Percentiles rank a stretch among this genome's conserved stretches.
phyloP scores from a whole-genome alignment of 2,888 invertebrate species.

The Hyppa rectilinea region DNA sequence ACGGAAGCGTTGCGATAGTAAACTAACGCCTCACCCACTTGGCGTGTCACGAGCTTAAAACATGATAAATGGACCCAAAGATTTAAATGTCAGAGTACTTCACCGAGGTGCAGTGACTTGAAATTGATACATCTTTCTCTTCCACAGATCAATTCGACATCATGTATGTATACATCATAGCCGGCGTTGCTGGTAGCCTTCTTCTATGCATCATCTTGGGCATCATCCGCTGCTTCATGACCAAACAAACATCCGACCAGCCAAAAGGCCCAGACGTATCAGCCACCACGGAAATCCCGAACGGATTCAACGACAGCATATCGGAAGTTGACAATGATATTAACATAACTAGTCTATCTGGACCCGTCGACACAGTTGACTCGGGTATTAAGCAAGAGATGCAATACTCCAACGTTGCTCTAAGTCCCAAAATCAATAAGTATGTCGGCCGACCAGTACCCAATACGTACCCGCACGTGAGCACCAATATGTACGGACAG shows the following conservation, averaged over 20 bases:
- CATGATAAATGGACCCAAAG: conserved; percentile 9
- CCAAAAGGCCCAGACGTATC: conserved; percentile 93
- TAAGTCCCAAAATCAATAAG: conserved; percentile 88
- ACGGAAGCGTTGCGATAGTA: background rate
- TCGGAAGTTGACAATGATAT: conserved; percentile 96
- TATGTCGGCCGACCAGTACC: conserved; percentile 88
- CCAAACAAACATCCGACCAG: conserved; percentile 91
- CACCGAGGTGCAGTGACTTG: background rate
- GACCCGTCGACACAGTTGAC: conserved; percentile 91
- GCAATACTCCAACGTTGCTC: conserved; percentile 85
- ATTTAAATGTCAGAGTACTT: conserved; percentile 6
- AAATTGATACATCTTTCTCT: conserved; percentile 32
- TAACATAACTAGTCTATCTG: conserved; percentile 92
- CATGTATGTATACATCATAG: conserved; percentile 95
- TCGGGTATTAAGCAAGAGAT: conserved; percentile 86
- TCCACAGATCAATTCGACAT: conserved; percentile 94
- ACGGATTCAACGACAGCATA: conserved; percentile 96
- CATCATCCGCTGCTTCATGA: conserved; percentile 93
- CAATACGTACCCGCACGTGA: conserved; percentile 88
- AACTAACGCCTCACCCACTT: background rate
- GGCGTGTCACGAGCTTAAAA: background rate
- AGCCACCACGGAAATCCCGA: conserved; percentile 94
- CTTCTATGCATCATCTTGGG: conserved; percentile 93
- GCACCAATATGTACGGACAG: conserved; percentile 89
- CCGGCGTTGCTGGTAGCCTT: conserved; percentile 93